phyloP scores from a whole-genome alignment of 2,888 invertebrate genomes.

The Caradrina clavipalpis region DNA sequence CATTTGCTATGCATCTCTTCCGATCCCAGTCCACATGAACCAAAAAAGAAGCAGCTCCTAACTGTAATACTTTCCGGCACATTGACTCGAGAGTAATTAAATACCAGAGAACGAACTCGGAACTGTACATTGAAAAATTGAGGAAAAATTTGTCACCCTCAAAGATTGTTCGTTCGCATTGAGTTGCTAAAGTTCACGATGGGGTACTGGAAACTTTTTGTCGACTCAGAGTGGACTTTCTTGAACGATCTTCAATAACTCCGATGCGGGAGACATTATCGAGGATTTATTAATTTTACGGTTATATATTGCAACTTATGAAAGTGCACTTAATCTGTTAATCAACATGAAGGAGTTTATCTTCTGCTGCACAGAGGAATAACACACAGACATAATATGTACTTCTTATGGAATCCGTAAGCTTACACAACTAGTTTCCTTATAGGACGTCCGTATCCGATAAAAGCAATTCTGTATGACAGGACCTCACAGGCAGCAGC shows the following conservation, averaged over 20 bases:
- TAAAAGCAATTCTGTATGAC: background rate
- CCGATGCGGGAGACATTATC: slow-evolving; percentile 48
- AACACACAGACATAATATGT: too few species aligned
- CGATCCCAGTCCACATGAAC: slow-evolving; percentile 28
- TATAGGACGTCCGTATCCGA: background rate
- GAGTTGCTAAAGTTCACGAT: slow-evolving; percentile 55
- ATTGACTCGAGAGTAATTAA: slow-evolving; percentile 62
- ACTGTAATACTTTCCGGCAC: slow-evolving; percentile 55
- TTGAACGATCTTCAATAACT: slow-evolving; percentile 56
- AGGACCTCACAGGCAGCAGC: background rate
- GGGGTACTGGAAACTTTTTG: slow-evolving; percentile 57
- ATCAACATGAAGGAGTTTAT: background rate
- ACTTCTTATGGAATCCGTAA: background rate
- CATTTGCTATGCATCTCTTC: slow-evolving; percentile 55
- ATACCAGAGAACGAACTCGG: slow-evolving; percentile 50
- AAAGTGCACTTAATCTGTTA: background rate
- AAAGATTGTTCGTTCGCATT: slow-evolving; percentile 61
- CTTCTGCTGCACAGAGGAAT: background rate
- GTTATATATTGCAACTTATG: slow-evolving; percentile 30
- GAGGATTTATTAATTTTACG: slow-evolving; percentile 50
- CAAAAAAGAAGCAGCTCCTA: slow-evolving; percentile 45
- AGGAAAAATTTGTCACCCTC: slow-evolving; percentile 63
- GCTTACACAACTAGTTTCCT: background rate
- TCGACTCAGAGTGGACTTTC: slow-evolving; percentile 57
- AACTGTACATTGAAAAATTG: slow-evolving; percentile 61